Base-by-base conservation (phyloP, 2,797 vertebrate genomes). In the Crenichthys baileyi region DNA sequence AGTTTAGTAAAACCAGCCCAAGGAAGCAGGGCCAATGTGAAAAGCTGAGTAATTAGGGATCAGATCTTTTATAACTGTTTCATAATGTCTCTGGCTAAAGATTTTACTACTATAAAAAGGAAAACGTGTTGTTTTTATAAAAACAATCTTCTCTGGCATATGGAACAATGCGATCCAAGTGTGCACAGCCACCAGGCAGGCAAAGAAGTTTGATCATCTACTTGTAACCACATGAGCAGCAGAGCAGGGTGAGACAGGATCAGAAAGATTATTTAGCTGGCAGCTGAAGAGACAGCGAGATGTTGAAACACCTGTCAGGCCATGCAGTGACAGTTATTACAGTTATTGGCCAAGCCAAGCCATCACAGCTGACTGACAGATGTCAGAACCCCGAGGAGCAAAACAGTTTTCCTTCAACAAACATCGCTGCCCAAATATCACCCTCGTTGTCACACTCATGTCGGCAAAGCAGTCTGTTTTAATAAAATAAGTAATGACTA, bases 181-280 rank as follows among this genome's bases (percentile, higher is more conserved):
- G 60, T 63, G 16, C 60, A 18, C 29, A 20, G 20, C 31, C 51
- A 53, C 41, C 72, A 73, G 46, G 77, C 65, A 75, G 48, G 56
- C 67, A 58, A 58, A 81, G 53, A 68, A 72, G 71, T 73, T 71
- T 78, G 48, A 78, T 75, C 44, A 39, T 83, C 73, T 79, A 63
- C 76, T 56, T 76, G 71, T 83, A 82, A 73, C 44, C 46, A 73
- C 73, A 80, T 83, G 79, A 88, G 83, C 74, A 26, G n/a, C 68
- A 50, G n/a, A 48, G n/a, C 68, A 70, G 41, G 16, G 11, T 22
- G 63, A 70, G 46, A 13, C n/a, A 50, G 24, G 46, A 39, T 41
- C 29, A 48, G 29, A 18, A 7, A 22, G 63, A 67, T 67, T 67
- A 67, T 41, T 39, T 20, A 41, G 20, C 31, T 39, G 8, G 63